phyloP scores from a whole-genome alignment of 1,140 invertebrate genomes.

The Drosophila ambigua region DNA sequence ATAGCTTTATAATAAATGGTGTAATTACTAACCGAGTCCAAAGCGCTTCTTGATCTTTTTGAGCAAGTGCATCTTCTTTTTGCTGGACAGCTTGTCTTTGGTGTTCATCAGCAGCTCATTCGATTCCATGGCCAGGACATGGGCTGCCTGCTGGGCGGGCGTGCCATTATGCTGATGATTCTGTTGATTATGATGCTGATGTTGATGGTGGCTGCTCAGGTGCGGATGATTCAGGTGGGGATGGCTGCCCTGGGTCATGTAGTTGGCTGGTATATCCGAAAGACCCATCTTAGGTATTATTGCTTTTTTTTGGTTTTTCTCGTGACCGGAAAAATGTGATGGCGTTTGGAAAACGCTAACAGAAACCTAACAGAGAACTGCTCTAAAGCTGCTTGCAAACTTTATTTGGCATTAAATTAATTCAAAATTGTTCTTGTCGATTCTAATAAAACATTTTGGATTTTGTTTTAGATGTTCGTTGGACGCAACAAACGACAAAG shows the following conservation, averaged over 20 bases:
- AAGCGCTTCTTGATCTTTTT: conserved; percentile 85
- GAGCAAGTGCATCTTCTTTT: conserved; percentile 85
- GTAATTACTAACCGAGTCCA: conserved; percentile 84
- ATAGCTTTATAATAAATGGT: conserved; percentile 8
- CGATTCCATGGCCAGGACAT: conserved; percentile 68
- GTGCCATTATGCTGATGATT: conserved; percentile 45
- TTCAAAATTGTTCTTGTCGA: conserved; percentile 17
- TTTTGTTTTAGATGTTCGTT: conserved; percentile 36
- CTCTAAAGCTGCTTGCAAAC: conserved; percentile 23
- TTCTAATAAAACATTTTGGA: conserved; percentile 50
- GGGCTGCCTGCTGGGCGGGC: conserved; percentile 65
- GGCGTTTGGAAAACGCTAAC: conserved; percentile 16
- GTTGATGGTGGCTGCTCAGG: conserved; percentile 48
- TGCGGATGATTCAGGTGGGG: conserved; percentile 52
- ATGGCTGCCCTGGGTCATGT: conserved; percentile 71
- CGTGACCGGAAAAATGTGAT: background rate
- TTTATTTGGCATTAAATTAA: conserved; percentile 44
- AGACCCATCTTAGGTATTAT: conserved; percentile 63
- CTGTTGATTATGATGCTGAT: conserved; percentile 46
- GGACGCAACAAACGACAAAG: conserved; percentile 35
- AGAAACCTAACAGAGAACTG: conserved; percentile 18
- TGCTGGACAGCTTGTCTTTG: conserved; percentile 80
- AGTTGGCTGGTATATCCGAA: conserved; percentile 77
- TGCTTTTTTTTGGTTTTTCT: conserved; percentile 13
- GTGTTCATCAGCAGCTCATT: conserved; percentile 71